Conservation (phyloP, 2,797 vertebrate genomes). For the Eulemur coronatus region DNA sequence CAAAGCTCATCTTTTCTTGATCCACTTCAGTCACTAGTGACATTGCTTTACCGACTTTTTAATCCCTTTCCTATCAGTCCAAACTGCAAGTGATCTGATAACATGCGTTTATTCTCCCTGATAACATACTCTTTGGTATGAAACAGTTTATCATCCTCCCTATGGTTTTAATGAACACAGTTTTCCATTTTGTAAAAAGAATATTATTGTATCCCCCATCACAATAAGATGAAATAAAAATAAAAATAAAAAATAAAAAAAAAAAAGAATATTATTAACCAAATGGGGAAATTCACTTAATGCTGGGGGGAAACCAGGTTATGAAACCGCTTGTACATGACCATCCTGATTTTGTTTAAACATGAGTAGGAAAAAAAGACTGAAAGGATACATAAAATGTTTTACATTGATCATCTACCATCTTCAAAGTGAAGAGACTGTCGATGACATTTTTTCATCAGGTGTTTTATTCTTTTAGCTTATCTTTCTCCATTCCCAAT, state of each 20-base stretch:
- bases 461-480: not conserved
- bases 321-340: not conserved
- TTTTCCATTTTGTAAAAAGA: not conserved
- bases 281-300: not conserved
- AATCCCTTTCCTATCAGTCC: not conserved
- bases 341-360: not conserved
- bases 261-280: not conserved
- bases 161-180: not conserved
- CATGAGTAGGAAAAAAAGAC: not conserved
- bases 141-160: not conserved
- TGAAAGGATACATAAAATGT: not conserved
- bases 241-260: not conserved
- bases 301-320: not conserved
- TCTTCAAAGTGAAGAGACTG: not conserved
- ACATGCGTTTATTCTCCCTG: not conserved
- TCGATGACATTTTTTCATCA: not conserved
- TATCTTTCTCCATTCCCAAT: not conserved
- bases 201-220: too few species aligned
- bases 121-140: not conserved
- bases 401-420: not conserved
- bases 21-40: not conserved
- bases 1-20: not conserved
- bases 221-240: too few species aligned
- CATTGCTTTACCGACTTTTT: not conserved
- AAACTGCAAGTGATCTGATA: not conserved